Evolutionary conservation across 2,797 vertebrate genomes (phyloP).

Genomic region (Neoniphon sammara): DNA sequence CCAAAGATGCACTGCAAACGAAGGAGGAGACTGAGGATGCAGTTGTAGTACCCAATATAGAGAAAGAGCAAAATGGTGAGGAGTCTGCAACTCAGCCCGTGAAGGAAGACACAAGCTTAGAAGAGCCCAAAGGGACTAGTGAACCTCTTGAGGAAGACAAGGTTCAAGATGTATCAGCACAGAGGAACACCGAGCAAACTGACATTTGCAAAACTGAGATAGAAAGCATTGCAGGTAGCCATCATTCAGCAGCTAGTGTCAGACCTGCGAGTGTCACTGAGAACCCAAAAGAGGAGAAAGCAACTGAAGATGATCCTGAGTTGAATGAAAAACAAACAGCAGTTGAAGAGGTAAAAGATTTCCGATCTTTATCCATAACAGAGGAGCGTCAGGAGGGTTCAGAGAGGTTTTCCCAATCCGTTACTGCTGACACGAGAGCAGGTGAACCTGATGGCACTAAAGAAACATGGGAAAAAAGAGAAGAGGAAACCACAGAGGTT

Average conservation of each 20-base stretch:
- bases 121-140: constrained; percentile 24
- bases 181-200: constrained; percentile 11
- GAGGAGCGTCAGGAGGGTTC: constrained; percentile 10
- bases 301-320: background rate
- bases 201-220: constrained; percentile 49
- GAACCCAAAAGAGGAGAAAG: constrained; percentile 44
- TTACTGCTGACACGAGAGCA: background rate
- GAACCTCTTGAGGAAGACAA: constrained; percentile 21
- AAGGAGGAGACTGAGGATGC: constrained; percentile 38
- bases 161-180: constrained; percentile 14
- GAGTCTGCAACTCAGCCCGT: constrained; percentile 1
- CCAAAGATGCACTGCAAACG: constrained; percentile 32
- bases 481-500: constrained; percentile 45
- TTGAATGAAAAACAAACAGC: constrained; percentile 18
- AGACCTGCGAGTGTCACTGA: constrained; percentile 29
- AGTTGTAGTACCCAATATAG: background rate
- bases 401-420: background rate
- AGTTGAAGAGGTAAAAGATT: constrained; percentile 27
- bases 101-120: constrained; percentile 9
- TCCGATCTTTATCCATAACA: background rate
- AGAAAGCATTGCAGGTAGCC: constrained; percentile 49
- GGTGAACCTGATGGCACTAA: background rate
- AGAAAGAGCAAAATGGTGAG: constrained; percentile 34
- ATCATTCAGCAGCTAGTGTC: constrained; percentile 27
- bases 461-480: constrained; percentile 6